These are phyloP conservation scores for Microcaecilia unicolor DNA, from an alignment of 2,797 vertebrate species.

Conservation along the genomic window DNA sequence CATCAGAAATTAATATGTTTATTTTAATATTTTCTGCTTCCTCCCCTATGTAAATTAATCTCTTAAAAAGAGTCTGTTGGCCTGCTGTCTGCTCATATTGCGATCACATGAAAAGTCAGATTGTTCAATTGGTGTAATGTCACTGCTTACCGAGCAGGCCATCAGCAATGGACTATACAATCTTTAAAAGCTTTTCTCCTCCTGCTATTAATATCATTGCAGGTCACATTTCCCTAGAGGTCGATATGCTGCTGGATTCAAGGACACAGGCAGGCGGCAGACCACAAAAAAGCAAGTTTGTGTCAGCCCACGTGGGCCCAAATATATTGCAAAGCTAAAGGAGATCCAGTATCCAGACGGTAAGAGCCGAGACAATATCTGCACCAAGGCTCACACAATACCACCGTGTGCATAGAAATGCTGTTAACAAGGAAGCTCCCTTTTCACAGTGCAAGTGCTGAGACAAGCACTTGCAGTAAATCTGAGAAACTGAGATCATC, in stretches of 20 bases:
- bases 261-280: conserved; percentile 33
- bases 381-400: conserved; percentile 4
- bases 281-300: neutral
- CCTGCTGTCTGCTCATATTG: conserved; percentile 11
- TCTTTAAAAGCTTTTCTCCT: conserved; percentile 7
- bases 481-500: too few relatives aligned
- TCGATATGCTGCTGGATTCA: conserved; percentile 19
- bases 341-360: conserved; percentile 1
- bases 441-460: too few relatives aligned
- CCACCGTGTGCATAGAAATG: conserved; percentile 18
- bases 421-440: too few relatives aligned
- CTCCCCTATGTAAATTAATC: too few relatives aligned
- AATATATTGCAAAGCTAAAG: conserved; percentile 24
- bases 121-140: too few relatives aligned
- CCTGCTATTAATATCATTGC: conserved; percentile 4
- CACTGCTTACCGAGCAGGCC: neutral
- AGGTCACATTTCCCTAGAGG: conserved; percentile 9
- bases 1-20: conserved; percentile 41
- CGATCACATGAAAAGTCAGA: neutral
- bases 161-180: neutral
- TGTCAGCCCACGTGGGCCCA: conserved; percentile 13
- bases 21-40: too few relatives aligned
- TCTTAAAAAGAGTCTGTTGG: conserved; percentile 32
- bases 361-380: neutral
- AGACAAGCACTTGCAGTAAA: too few relatives aligned